Percentiles rank a stretch among this genome's conserved stretches.
These are phyloP conservation scores for Lasioglossum vierecki DNA, from an alignment of 2,888 invertebrate genomes.

Conservation along the genomic window DNA sequence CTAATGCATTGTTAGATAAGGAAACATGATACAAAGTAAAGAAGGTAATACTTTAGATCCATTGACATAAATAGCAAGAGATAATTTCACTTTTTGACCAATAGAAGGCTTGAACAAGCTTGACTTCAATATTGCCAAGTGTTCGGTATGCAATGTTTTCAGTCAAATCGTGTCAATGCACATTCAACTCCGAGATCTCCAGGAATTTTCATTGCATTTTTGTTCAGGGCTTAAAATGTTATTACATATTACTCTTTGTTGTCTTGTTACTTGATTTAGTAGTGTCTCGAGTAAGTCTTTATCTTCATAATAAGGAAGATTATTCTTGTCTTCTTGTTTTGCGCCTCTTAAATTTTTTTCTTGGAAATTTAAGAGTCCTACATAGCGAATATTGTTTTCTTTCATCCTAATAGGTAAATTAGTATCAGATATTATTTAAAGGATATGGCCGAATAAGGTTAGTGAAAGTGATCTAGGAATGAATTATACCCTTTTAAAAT, in stretches of 20 bases:
- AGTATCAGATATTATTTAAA: constrained; percentile 18
- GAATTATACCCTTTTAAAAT: neutral
- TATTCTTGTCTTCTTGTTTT: constrained; percentile 14
- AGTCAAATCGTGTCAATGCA: neutral
- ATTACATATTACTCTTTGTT: constrained; percentile 14
- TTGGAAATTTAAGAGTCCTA: constrained; percentile 3
- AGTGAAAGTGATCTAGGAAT: neutral
- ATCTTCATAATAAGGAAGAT: constrained; percentile 12
- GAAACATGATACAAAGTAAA: constrained; percentile 8
- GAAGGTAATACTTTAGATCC: neutral
- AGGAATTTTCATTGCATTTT: constrained; percentile 6
- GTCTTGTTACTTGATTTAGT: constrained; percentile 10
- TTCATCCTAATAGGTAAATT: constrained; percentile 17
- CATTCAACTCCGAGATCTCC: neutral
- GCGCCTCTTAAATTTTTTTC: constrained; percentile 9
- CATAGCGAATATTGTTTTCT: constrained; percentile 1
- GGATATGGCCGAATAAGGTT: constrained; percentile 6
- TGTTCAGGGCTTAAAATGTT: constrained; percentile 1
- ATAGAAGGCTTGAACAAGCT: neutral
- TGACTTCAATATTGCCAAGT: constrained; percentile 16
- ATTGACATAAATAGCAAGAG: neutral
- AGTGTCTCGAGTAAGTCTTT: constrained; percentile 4
- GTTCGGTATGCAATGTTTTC: constrained; percentile 29
- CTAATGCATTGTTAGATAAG: constrained; percentile 6
- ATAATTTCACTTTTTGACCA: neutral